phyloP scores from a whole-genome alignment of 2,113 vertebrate genomes.

The Heterotis niloticus region DNA sequence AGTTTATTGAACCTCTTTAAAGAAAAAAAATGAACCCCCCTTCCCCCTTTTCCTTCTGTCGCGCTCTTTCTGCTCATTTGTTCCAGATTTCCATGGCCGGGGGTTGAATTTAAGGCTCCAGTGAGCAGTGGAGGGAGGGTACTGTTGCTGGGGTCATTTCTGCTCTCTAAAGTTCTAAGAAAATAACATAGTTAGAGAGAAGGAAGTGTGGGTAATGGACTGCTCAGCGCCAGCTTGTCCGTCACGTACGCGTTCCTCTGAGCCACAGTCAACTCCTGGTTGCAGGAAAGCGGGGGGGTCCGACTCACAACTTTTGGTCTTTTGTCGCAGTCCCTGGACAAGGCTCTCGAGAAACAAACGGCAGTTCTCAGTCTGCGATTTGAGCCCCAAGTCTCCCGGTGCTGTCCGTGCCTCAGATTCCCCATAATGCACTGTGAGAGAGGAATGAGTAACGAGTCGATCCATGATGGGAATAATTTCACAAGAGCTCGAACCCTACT shows the following conservation, averaged over 20 bases:
- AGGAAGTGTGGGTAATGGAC: no score
- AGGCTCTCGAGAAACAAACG: no score
- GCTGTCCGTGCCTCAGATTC: neutral
- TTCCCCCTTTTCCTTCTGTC: conserved; percentile 1
- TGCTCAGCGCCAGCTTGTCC: no score
- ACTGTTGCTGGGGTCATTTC: no score
- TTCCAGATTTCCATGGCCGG: conserved; percentile 12
- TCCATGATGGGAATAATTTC: conserved; percentile 61
- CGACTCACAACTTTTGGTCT: no score
- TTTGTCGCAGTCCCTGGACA: no score
- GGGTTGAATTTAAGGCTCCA: neutral
- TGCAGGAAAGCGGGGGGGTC: neutral
- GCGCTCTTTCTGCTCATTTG: neutral
- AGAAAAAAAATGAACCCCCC: conserved; percentile 30
- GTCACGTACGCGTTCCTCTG: no score
- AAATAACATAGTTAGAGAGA: no score
- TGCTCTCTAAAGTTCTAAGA: no score
- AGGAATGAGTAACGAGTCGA: conserved; percentile 11
- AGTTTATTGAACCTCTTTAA: conserved; percentile 49
- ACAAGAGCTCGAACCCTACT: conserved; percentile 63
- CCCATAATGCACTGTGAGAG: neutral
- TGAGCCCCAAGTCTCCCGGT: neutral
- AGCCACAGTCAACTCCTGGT: neutral
- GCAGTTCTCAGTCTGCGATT: neutral
- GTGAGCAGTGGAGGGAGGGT: no score